Base-by-base conservation (phyloP, 2,888 invertebrate genomes). In the Acanthopleura granulata region DNA sequence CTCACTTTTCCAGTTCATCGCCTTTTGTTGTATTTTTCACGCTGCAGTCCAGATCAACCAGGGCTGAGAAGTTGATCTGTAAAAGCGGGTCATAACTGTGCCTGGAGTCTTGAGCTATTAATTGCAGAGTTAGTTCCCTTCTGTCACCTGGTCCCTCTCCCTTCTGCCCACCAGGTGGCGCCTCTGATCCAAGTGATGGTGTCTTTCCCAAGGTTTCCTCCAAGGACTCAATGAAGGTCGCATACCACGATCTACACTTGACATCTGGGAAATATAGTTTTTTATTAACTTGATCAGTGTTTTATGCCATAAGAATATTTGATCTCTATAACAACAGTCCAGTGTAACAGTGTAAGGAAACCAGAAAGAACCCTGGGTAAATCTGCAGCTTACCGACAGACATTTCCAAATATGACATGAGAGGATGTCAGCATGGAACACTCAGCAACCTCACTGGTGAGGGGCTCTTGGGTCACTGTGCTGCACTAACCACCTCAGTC, bases 21-120 rank as follows among this genome's bases (percentile, higher is more conserved):
- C 12, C 25, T 66, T 66, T 25, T 6, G 66, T 27, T 66, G 66
- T 66, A 66, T 66, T 22, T 66, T 66, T 71, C 14, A 1, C 49
- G 9, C 18, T 27, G 15, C 16, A 16, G 49, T 49, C 15, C 22
- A 40, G 49, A 71, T 71, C 49, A 74, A 82, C 79, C 0, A 84
- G 72, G 11, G 78, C 77, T 72, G 82, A 80, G 80, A 87, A 87
- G 77, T 87, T 86, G 40, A 84, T 80, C 30, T 77, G 80, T 29
- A 88, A 74, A 61, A 88, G 78, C 18, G 83, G 83, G 74, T 88
- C 87, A 75, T 78, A 40, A 40, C 79, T 0, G 81, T 77, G 49
- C 85, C 86, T 69, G 80, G 82, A 12, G 83, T 79, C 49, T 79
- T 78, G 81, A 86, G 81, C 77, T 87, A 86, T 25, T 77, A 77